Base-by-base conservation (phyloP, 2,888 invertebrate species). In the Ecliptopera silaceata region DNA sequence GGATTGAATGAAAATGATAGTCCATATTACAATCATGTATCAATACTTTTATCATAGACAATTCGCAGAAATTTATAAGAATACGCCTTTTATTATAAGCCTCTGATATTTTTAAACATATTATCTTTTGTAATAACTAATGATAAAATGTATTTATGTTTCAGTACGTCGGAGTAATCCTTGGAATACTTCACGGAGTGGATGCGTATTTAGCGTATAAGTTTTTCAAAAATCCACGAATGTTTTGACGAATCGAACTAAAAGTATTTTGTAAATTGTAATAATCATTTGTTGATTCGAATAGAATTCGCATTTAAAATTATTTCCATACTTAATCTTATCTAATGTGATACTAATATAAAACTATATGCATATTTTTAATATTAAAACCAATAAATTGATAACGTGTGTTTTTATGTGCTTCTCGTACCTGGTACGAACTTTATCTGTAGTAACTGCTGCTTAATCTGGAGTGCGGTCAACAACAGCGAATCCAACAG, bases 181-280 rank as follows among this genome's bases (percentile, higher is more conserved):
- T 96, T 17, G 96, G 96, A 13, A 82, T 95, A 29, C 77, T 96
- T 0, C 96, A 97, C 75, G 96, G 94, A 0, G 92, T 95, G 39
- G 97, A 97, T 77, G 95, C 95, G 0, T 96, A 95, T 80, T 92
- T 95, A 69, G 94, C 96, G 0, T 96, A 95, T 71, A 93, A 92
- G 69, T 93, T 94, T 72, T 94, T 92, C 65, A 93, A 92, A 59
- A 61, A 57, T 53, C 64, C 68, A 39, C 49, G 64, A 49, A 64
- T 59, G 59, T 69, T 43, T 47, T 66, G 56, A 66, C 15, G 18
- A 39, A 13, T 12, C 17, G 22, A 6, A 3, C 0, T 11, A 11
- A 11, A 31, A 6, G 32, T 32, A 3, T 32, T 3, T 34, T 31
- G 13, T 34, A 5, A 13, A 46, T 26, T n/a, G n/a, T n/a, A n/a